These are phyloP conservation scores for Neotragus moschatus DNA, from an alignment of 2,113 vertebrate genomes.

Conservation along the genomic window DNA sequence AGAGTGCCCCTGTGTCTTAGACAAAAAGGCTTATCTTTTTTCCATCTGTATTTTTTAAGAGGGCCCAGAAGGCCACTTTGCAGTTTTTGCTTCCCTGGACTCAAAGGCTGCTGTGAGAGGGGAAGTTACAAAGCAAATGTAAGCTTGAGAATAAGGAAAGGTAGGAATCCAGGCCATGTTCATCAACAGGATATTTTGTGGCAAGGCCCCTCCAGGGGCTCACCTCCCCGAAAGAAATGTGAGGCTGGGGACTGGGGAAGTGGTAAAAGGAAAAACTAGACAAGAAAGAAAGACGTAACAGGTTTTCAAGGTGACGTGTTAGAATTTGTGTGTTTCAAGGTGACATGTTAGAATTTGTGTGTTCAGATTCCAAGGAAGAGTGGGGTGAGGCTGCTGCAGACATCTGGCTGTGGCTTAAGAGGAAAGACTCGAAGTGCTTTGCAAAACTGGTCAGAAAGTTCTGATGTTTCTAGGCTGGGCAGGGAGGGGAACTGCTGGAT, in stretches of 20 bases:
- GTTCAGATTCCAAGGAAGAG: neutral
- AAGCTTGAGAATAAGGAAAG: neutral
- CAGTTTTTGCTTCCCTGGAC: neutral
- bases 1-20: neutral
- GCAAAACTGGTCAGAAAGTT: neutral
- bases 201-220: neutral
- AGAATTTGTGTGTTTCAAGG: neutral
- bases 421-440: neutral
- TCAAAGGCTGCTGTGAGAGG: neutral
- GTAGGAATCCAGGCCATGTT: neutral
- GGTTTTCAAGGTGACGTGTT: neutral
- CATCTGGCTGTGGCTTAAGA: neutral
- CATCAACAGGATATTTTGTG: accelerated
- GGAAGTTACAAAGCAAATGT: neutral
- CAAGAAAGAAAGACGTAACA: neutral
- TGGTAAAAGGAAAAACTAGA: neutral
- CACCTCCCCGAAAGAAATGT: neutral
- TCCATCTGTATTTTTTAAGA: neutral
- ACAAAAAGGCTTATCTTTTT: neutral
- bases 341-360: neutral
- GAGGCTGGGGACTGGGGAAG: neutral
- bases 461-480: neutral
- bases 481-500: accelerated
- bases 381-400: accelerated
- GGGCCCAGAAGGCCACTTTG: neutral